Conservation (phyloP, 2,888 invertebrate genomes). For the Acanthacorydalis orientalis region DNA sequence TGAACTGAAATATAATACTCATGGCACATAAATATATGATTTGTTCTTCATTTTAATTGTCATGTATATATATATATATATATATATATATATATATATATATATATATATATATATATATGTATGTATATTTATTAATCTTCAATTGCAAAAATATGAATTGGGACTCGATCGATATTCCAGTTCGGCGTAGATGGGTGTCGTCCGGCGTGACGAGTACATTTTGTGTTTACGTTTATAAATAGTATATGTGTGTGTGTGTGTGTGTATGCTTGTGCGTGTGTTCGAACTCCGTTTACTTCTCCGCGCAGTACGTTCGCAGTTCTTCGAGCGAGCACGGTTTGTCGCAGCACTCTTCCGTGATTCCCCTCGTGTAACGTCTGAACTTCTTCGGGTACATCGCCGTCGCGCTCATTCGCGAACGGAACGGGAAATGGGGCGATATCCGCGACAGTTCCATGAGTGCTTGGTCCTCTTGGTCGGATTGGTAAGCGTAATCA, state of each 20-base stretch:
- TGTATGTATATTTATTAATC: too few species aligned
- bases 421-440: constrained; percentile 19
- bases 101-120: too few species aligned
- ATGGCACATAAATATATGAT: too few species aligned
- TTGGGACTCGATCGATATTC: background rate
- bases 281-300: background rate
- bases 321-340: constrained; percentile 23
- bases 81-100: too few species aligned
- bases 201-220: too few species aligned
- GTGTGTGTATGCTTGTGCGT: too few species aligned
- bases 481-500: constrained; percentile 5
- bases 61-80: too few species aligned
- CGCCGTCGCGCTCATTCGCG: constrained; percentile 17
- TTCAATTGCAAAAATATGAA: too few species aligned
- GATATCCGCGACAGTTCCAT: constrained; percentile 17
- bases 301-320: constrained; percentile 20
- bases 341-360: constrained; percentile 28
- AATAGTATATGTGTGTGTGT: background rate
- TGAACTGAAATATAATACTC: too few species aligned
- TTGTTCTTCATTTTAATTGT: too few species aligned
- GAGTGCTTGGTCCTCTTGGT: constrained; percentile 3
- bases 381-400: constrained; percentile 19
- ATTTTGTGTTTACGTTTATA: background rate
- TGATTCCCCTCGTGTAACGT: constrained; percentile 18
- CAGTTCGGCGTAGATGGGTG: background rate